Conservation (phyloP, 2,797 vertebrate species). For the Poecilia velifera region DNA sequence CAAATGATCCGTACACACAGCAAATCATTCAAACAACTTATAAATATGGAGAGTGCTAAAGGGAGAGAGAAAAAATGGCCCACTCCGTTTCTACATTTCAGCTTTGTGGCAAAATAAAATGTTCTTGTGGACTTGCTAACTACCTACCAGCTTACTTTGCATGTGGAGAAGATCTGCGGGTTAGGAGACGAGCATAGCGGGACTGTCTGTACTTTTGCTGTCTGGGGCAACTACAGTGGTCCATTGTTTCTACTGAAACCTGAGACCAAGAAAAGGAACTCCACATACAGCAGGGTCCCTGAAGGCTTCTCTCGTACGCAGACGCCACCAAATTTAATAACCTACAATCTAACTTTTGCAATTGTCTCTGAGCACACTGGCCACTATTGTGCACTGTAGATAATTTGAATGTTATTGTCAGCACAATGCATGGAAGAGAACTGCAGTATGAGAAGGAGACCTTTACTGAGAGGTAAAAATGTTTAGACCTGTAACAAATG, state of each 20-base stretch:
- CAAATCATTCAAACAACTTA: not conserved
- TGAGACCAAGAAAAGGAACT: slow-evolving; percentile 85
- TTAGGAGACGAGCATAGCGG: slow-evolving; percentile 89
- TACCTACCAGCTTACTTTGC: slow-evolving; percentile 21
- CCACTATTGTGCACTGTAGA: slow-evolving; percentile 45
- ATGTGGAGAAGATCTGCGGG: slow-evolving; percentile 46
- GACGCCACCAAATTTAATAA: slow-evolving; percentile 72
- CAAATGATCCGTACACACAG: slow-evolving; percentile 9
- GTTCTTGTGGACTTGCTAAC: slow-evolving; percentile 5
- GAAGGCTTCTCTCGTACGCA: slow-evolving; percentile 70
- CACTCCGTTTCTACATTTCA: not conserved
- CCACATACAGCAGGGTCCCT: slow-evolving; percentile 78
- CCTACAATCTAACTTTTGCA: slow-evolving; percentile 63
- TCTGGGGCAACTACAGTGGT: slow-evolving; percentile 82
- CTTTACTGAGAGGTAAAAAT: not conserved
- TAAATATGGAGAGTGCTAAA: not conserved
- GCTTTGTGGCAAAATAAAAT: not conserved
- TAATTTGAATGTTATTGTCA: slow-evolving; percentile 51
- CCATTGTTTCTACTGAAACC: slow-evolving; percentile 93
- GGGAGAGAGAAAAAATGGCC: not conserved
- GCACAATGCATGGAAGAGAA: slow-evolving; percentile 39
- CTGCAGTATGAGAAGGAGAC: slow-evolving; percentile 5
- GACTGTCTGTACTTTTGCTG: slow-evolving; percentile 86
- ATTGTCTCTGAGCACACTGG: slow-evolving; percentile 57
- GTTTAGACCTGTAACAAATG: not conserved